Evolutionary conservation across 2,888 invertebrate species (phyloP).

Genomic region (Sphinx pinastri): DNA sequence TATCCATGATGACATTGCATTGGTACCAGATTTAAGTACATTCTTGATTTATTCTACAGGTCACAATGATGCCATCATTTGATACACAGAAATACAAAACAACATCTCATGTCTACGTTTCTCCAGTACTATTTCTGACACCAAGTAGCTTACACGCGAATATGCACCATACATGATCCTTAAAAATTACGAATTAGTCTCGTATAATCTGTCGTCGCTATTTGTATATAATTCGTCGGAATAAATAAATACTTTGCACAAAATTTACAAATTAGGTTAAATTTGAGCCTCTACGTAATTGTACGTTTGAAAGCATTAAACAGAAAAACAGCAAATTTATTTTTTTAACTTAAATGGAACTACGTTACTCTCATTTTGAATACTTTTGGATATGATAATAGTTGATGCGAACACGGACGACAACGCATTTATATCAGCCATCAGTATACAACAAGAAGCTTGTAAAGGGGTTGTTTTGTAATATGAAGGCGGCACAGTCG

Average conservation of each 20-base stretch:
- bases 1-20: slow-evolving; percentile 2
- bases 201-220: not conserved
- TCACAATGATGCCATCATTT: not conserved
- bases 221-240: not conserved
- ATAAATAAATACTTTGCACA: not conserved
- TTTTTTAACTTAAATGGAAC: no score
- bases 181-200: not conserved
- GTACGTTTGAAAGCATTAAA: not conserved
- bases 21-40: slow-evolving; percentile 26
- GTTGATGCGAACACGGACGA: not conserved
- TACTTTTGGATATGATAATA: not conserved
- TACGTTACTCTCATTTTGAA: not conserved
- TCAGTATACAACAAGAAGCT: not conserved
- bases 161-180: not conserved
- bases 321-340: not conserved
- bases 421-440: not conserved
- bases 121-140: not conserved
- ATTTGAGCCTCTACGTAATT: slow-evolving; percentile 11
- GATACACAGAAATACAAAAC: not conserved
- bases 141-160: not conserved
- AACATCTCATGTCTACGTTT: not conserved
- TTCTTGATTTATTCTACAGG: slow-evolving; percentile 5
- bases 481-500: not conserved
- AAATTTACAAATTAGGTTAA: not conserved
- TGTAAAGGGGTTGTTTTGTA: not conserved